Base-by-base conservation (phyloP, 2,888 invertebrate species). In the Coremacera marginata region DNA sequence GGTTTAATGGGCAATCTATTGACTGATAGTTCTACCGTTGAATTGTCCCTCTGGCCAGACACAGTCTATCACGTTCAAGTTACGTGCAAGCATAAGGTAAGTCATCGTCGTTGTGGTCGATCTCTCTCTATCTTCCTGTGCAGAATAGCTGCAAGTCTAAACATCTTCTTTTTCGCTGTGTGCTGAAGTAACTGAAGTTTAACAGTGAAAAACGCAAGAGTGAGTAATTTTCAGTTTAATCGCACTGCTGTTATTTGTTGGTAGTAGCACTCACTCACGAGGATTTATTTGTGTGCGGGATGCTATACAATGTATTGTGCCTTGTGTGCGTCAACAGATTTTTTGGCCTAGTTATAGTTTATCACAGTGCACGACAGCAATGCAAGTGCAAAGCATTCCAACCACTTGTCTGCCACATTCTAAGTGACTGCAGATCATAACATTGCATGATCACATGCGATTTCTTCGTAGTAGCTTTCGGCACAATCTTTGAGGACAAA, bases 1-100 rank as follows among this genome's bases (percentile, higher is more conserved):
- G 95, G 95, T 81, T 90, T 95, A 79, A 94, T 94, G 90, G 95
- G 95, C 81, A 95, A 95, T 89, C 91, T 95, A 81, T 94, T 95
- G 89, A 95, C 95, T 60, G 95, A 95, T 89, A 94, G 94, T 73
- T 94, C 94, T 77, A 92, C 93, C 84, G 95, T 95, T 79, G 94
- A 94, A 75, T 89, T 95, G 82, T 94, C 94, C 77, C 90, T 95
- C 72, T 95, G 95, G 94, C 94, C 95, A 70, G 94, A 95, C 88
- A 95, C 95, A 63, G 90, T 94, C 81, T 95, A 95, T 89, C 94
- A 94, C 89, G 94, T 95, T 85, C 94, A 95, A 92, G 95, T 95
- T 81, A 87, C 87, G 83, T 87, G 87, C 82, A 86, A 86, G 81
- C 86, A 86, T 82, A 87, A 86, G 86, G 87, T 87, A 84, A 86